Evolutionary conservation across 2,888 invertebrate genomes (phyloP).

Genomic region (Elegia similella): DNA sequence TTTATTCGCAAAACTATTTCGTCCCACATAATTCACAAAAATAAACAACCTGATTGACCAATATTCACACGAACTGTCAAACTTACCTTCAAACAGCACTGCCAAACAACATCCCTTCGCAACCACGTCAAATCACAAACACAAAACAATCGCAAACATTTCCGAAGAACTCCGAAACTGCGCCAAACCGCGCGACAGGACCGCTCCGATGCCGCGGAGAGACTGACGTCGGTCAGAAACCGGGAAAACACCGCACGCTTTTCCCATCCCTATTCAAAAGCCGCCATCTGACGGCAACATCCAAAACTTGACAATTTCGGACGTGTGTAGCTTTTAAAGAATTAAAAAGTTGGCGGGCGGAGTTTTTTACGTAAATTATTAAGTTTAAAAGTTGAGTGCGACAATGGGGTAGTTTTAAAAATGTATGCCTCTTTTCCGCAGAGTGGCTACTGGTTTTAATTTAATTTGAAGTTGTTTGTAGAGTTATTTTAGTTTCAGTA

Average conservation of each 20-base stretch:
- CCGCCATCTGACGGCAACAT: slow-evolving; percentile 45
- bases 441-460: background rate
- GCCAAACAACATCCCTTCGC: slow-evolving; percentile 21
- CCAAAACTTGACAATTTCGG: slow-evolving; percentile 39
- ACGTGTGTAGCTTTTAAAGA: slow-evolving; percentile 18
- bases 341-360: slow-evolving; percentile 40
- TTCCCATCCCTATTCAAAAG: slow-evolving; percentile 24
- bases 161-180: slow-evolving; percentile 24
- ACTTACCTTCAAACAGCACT: slow-evolving; percentile 21
- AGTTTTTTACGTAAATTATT: slow-evolving; percentile 25
- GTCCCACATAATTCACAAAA: no score
- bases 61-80: slow-evolving; percentile 11
- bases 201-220: slow-evolving; percentile 27
- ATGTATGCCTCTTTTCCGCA: background rate
- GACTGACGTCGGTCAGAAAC: slow-evolving; percentile 33
- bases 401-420: slow-evolving; percentile 23
- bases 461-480: background rate
- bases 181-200: slow-evolving; percentile 20
- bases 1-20: no score
- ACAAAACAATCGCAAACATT: slow-evolving; percentile 23
- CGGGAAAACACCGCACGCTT: slow-evolving; percentile 14
- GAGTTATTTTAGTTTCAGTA: background rate
- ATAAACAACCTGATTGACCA: background rate
- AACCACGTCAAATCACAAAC: slow-evolving; percentile 23
- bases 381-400: slow-evolving; percentile 22